Conservation (phyloP, 2,888 invertebrate genomes). For the Entomobrya proxima region DNA sequence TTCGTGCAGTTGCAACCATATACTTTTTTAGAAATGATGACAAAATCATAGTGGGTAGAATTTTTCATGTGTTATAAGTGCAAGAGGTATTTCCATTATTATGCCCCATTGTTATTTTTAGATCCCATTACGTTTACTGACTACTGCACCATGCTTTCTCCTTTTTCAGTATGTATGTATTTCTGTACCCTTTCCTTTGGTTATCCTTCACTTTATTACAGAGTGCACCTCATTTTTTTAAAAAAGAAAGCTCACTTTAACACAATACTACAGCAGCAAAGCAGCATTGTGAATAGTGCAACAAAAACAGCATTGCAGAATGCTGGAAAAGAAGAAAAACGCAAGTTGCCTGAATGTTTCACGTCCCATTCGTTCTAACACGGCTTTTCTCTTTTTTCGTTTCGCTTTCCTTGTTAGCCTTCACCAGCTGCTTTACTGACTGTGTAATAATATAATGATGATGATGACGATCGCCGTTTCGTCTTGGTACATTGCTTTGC, state of each 20-base stretch:
- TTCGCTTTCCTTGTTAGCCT: background rate
- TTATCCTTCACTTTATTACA: background rate
- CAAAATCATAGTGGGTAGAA: background rate
- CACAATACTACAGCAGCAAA: no score
- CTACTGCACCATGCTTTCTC: background rate
- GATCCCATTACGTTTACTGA: background rate
- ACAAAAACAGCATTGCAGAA: background rate
- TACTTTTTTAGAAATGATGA: conserved; percentile 10
- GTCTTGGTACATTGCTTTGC: background rate
- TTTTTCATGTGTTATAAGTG: conserved; percentile 15
- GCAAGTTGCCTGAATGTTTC: background rate
- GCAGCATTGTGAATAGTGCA: no score
- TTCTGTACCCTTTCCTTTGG: background rate
- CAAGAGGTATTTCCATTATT: background rate
- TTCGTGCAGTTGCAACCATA: conserved; percentile 23
- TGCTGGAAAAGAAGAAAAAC: background rate
- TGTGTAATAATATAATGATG: conserved; percentile 23
- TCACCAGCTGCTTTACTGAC: conserved; percentile 20
- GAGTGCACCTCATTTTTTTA: background rate
- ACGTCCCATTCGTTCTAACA: background rate
- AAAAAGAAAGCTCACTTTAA: no score
- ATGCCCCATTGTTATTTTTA: conserved; percentile 34
- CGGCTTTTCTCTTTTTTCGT: background rate
- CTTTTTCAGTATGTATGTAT: background rate
- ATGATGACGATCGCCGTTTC: background rate